Conservation (phyloP, 2,797 vertebrate species). For the Danio tinwini region DNA sequence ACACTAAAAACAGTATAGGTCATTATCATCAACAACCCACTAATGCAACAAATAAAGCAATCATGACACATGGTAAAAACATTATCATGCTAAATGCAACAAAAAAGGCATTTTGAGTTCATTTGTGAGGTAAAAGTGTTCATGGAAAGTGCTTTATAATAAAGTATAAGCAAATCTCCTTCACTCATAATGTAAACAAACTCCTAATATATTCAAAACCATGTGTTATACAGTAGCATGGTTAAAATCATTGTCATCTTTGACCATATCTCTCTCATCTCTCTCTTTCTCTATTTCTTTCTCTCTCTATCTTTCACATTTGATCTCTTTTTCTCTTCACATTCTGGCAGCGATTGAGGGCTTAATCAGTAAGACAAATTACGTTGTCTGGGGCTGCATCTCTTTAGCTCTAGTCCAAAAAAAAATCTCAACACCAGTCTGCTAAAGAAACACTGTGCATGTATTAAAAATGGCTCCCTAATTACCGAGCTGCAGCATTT, state of each 20-base stretch:
- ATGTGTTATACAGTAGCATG: constrained; percentile 55
- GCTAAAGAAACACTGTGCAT: constrained; percentile 73
- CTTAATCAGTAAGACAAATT: constrained; percentile 86
- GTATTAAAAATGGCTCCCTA: constrained; percentile 71
- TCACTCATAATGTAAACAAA: constrained; percentile 1
- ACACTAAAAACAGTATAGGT: too few species aligned
- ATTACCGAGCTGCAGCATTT: constrained; percentile 74
- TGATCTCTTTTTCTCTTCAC: constrained; percentile 59
- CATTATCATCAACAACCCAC: too few species aligned
- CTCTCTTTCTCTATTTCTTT: constrained; percentile 61
- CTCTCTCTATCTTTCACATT: constrained; percentile 74
- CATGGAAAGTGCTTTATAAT: neutral
- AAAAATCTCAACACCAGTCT: constrained; percentile 55
- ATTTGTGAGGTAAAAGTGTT: neutral
- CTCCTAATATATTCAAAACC: constrained; percentile 22
- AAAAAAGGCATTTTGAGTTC: too few species aligned
- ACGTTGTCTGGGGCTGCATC: constrained; percentile 71
- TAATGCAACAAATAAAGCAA: too few species aligned
- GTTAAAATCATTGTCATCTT: constrained; percentile 67
- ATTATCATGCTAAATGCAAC: too few species aligned
- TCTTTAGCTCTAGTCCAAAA: constrained; percentile 55
- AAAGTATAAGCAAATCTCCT: neutral
- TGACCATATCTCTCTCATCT: constrained; percentile 76
- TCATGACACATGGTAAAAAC: too few species aligned
- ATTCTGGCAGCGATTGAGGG: constrained; percentile 86